A percentile compares a stretch with the other conserved stretches of the same genome.
Conservation (phyloP, 2,888 invertebrate species). For the Ctena decussata region DNA sequence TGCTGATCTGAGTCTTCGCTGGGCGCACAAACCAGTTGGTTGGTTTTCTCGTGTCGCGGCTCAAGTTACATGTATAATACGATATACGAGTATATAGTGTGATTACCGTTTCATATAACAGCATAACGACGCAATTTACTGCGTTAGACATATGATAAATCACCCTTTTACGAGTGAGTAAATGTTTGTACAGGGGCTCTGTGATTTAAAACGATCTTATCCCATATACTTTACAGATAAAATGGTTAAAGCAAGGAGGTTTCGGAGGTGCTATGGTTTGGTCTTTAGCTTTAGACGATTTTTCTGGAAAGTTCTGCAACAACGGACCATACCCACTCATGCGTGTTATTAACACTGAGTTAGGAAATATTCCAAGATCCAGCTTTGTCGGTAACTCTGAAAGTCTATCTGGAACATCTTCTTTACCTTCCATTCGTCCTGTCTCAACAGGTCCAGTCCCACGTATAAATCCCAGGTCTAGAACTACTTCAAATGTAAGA, state of each 20-base stretch:
- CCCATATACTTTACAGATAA: conserved; percentile 48
- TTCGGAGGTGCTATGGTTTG: conserved; percentile 74
- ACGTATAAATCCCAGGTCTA: not conserved
- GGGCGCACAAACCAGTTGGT: no score
- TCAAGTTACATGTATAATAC: no score
- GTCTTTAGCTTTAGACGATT: conserved; percentile 74
- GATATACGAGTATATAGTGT: no score
- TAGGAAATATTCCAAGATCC: conserved; percentile 8
- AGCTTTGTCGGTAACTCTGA: not conserved
- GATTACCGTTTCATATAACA: no score
- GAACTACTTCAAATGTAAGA: not conserved
- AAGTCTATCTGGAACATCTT: not conserved
- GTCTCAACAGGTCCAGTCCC: not conserved
- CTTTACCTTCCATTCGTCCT: not conserved
- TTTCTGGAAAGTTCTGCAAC: conserved; percentile 68
- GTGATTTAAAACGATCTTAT: no score
- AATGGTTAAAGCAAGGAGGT: conserved; percentile 66
- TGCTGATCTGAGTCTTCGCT: no score
- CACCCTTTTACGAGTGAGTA: no score
- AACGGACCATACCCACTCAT: conserved; percentile 69
- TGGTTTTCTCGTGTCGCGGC: no score
- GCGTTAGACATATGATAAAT: no score
- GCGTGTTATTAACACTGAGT: conserved; percentile 60
- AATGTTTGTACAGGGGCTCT: no score
- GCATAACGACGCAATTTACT: no score